Base-by-base conservation (phyloP, 2,888 invertebrate genomes). In the Caenorhabditis sp. region DNA sequence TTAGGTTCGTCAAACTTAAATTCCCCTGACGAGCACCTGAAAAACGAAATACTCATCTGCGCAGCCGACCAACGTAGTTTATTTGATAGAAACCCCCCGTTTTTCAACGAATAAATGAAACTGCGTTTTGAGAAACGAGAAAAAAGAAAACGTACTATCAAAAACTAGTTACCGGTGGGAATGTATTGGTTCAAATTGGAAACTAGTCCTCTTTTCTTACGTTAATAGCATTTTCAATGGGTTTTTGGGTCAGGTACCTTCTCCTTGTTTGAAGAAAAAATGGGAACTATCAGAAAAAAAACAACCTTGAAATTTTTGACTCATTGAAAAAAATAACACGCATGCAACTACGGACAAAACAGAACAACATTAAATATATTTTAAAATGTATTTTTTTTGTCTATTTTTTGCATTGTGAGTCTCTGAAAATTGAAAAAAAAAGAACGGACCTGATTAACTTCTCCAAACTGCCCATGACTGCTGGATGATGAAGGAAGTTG, bases 401-500 rank as follows among this genome's bases (percentile, higher is more conserved):
- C 18, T 18, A 47, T 20, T 47, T 47, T 20, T 20, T 47, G 28
- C n/a, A n/a, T n/a, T n/a, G n/a, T n/a, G n/a, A n/a, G n/a, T n/a
- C n/a, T n/a, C n/a, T n/a, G n/a, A n/a, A 51, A 58, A 53, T 13
- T 13, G 13, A 40, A 40, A 13, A 40, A 40, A 5, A 40, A 11
- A 2, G 28, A 60, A 68, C 85, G 65, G 18, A 87, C 87, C 85
- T 87, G 55, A 87, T 85, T 22, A 87, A 77, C 65, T 87, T 87
- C 64, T 87, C 87, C 37, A 87, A 56, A 60, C 85, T 85, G 0
- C 85, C 87, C 87, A 87, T 87, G 60, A 84, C 83, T 68, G 82
- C 80, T 50, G 85, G 87, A 79, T 87, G 80, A 51, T 82, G 80
- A 58, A 86, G 72, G 68, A 86, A 65, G 53, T 65, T 67, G 24